Base-by-base conservation (phyloP, 2,113 vertebrate genomes). In the Hepsetus odoe region DNA sequence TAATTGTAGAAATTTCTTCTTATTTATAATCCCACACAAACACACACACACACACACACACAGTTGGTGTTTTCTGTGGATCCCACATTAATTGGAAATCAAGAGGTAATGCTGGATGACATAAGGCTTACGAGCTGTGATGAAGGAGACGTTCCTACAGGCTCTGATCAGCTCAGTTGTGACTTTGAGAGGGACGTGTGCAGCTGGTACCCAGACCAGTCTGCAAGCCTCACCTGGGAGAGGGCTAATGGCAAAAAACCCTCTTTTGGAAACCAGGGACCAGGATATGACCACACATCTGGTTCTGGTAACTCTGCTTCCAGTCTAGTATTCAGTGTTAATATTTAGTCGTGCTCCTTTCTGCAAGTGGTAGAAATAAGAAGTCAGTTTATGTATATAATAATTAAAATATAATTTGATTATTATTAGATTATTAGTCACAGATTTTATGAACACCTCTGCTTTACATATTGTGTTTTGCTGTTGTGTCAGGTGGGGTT, bases 61-160 rank as follows among this genome's bases (percentile, higher is more conserved):
- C 72, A 94, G 92, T 72, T 94, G 76, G 62, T 12, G 51, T 85
- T 92, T 81, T 86, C 56, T 32, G 75, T 76, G 30, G 0, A 0
- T 0, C 72, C 64, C 55, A 0, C 64, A 4, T 24, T 1, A 24
- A 0, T 0, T 0, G 75, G 10, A 4, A 0, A 0, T 4, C 64
- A n/a, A 7, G 82, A 91, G 16, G 40, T 91, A 2, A 89, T 92
- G 85, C 46, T 94, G 76, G 92, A 94, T 58, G 92, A 94, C 56
- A 83, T 93, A 42, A 55, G 0, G 0, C 87, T 94, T 79, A 84
- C 84, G 4, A 33, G 84, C 79, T 94, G 92, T 78, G 79, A 58
- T 44, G 87, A 90, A 16, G 85, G 72, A 44, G 90, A 92, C 6
- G 10, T 89, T 16, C 92, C 92, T 26, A 18, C 68, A 26, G 89